Conservation (phyloP, 2,888 invertebrate genomes). For the Odontocerum albicorne region DNA sequence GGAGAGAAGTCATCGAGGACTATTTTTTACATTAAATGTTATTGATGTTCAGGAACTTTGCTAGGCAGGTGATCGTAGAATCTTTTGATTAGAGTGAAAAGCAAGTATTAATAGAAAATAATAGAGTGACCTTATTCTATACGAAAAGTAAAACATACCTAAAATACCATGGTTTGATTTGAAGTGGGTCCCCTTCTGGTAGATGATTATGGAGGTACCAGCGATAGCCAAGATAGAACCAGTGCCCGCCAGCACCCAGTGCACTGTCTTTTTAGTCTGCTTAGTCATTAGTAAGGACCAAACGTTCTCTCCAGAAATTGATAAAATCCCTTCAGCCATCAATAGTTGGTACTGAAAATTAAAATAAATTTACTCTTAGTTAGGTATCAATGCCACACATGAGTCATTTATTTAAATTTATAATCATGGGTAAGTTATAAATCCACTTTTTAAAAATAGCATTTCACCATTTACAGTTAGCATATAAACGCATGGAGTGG, state of each 20-base stretch:
- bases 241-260: slow-evolving; percentile 57
- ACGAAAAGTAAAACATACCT: too few relatives aligned
- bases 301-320: slow-evolving; percentile 53
- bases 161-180: slow-evolving; percentile 52
- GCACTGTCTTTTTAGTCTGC: slow-evolving; percentile 51
- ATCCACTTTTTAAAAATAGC: not conserved
- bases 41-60: too few relatives aligned
- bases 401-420: not conserved
- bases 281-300: slow-evolving; percentile 52
- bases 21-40: too few relatives aligned
- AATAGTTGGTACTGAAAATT: slow-evolving; percentile 52
- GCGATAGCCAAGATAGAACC: slow-evolving; percentile 55
- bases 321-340: slow-evolving; percentile 54
- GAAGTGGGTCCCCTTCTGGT: slow-evolving; percentile 46
- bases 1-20: too few relatives aligned
- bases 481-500: too few relatives aligned
- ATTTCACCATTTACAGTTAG: too few relatives aligned
- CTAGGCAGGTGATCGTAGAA: too few relatives aligned
- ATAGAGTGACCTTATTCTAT: not conserved
- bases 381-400: not conserved
- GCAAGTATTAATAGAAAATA: too few relatives aligned
- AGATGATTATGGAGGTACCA: slow-evolving; percentile 53
- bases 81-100: too few relatives aligned
- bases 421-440: not conserved
- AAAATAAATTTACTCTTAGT: slow-evolving; percentile 1